Evolutionary conservation across 2,797 vertebrate genomes (phyloP), one percentile per base, ranked within the genome.

Genomic region (Urosaurus nigricauda): DNA sequence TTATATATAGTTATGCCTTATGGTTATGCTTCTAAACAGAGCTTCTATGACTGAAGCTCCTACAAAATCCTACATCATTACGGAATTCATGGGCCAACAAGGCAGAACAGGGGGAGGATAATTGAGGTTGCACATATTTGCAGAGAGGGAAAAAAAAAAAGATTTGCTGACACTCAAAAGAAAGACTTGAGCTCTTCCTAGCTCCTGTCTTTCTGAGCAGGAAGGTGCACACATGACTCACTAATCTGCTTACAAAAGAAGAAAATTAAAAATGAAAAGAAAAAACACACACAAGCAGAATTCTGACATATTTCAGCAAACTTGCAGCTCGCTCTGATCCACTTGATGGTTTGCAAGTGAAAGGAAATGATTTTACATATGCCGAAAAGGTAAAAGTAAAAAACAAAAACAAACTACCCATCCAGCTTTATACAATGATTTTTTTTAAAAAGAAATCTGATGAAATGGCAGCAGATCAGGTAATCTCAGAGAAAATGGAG

Each of bases 401-500:
- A 91, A 92, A 88, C 71, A 35, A 87, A 91, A 89, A 90, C 92
- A 91, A 89, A 90, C 92, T 90, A 93, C 47, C 88, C 92, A 0
- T 92, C 94, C 92, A 92, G 89, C 91, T 94, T 68, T 93, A 88
- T 90, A 95, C 84, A 89, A 89, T 89, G 88, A 43, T 89, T 78
- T 32, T 70, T 65, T 71, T 63, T 47, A 83, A 95, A 94, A 91
- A 94, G 94, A 96, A 94, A 93, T 68, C 88, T 90, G 92, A 93
- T 96, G 96, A 95, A 93, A 96, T 94, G 95, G 92, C 70, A 95
- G 97, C 96, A 95, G 94, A 93, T 96, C 93, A 94, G 94, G 93
- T 95, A 89, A 94, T 95, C 95, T 97, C 91, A 90, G 94, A 96
- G 93, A 94, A 88, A 94, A 96, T 95, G 97, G 93, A 96, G 93